These are phyloP conservation scores for Tenthredo amoena DNA, from an alignment of 2,888 invertebrate genomes.

Conservation along the genomic window DNA sequence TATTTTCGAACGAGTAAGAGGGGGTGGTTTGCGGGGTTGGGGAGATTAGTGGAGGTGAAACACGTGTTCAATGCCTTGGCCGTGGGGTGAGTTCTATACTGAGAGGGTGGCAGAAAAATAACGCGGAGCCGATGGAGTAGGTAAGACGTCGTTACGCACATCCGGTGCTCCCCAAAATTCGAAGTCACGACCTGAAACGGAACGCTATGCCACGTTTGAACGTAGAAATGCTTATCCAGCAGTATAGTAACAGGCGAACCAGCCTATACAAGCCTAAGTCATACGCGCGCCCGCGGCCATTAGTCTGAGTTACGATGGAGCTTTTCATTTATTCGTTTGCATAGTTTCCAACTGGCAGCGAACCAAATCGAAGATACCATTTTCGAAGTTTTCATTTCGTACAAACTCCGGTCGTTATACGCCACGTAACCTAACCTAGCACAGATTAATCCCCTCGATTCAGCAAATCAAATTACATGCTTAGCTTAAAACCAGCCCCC, in stretches of 20 bases:
- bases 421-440: slow-evolving; percentile 24
- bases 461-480: slow-evolving; percentile 35
- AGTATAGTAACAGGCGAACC: slow-evolving; percentile 52
- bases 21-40: slow-evolving; percentile 48
- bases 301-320: slow-evolving; percentile 70
- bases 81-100: slow-evolving; percentile 57
- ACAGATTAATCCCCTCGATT: slow-evolving; percentile 28
- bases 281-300: slow-evolving; percentile 66
- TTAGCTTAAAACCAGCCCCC: not conserved
- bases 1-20: slow-evolving; percentile 62
- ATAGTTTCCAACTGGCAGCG: slow-evolving; percentile 69
- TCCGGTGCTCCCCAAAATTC: slow-evolving; percentile 69
- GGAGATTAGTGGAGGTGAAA: slow-evolving; percentile 76
- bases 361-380: slow-evolving; percentile 73
- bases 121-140: slow-evolving; percentile 72
- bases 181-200: slow-evolving; percentile 59
- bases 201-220: slow-evolving; percentile 51
- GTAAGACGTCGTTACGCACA: slow-evolving; percentile 77
- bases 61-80: slow-evolving; percentile 75
- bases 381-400: slow-evolving; percentile 51
- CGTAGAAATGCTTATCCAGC: slow-evolving; percentile 57
- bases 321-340: slow-evolving; percentile 62
- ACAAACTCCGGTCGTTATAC: slow-evolving; percentile 23
- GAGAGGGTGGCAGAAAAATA: slow-evolving; percentile 74
- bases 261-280: slow-evolving; percentile 69